Base-by-base conservation (phyloP, 2,888 invertebrate species). In the Brachylomia viminalis region DNA sequence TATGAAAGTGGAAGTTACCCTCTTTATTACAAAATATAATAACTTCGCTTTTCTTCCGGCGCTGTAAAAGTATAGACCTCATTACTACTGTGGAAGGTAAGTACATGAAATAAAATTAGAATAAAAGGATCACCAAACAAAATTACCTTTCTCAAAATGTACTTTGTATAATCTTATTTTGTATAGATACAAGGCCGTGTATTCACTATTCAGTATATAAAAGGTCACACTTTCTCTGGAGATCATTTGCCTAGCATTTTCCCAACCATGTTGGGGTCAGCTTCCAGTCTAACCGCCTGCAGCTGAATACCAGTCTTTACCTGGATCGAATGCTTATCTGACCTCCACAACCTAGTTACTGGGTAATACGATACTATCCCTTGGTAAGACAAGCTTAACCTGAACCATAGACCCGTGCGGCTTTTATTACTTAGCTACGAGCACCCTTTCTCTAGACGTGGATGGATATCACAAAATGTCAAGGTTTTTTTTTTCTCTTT, bases 91-190 rank as follows among this genome's bases (percentile, higher is more conserved):
- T 42, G 27, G 47, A 23, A 61, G 8, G 23, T n/a, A 52, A 52
- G 33, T 52, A 81, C 68, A 56, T 38, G 42, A 65, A 72, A 78
- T 80, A 78, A 67, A 80, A 83, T 83, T 80, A 59, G 20, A 83
- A 72, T 77, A 65, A 78, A 83, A 65, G 33, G 47, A 47, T 64
- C 30, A 49, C 33, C 45, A 59, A 71, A 72, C 11, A 58, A 83
- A 71, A 77, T 82, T 67, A 47, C 47, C 17, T 68, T 38, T n/a
- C 62, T 68, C 11, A 83, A 77, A 77, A 68, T 42, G 30, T 71
- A 20, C 33, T 5, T n/a, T n/a, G 38, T 33, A 49, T 56, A 59
- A 69, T 65, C 38, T 75, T 42, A 56, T 69, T 54, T 30, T 69
- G 52, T 74, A 54, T 38, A 33, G 5, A 3, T 23, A 54, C 20